Evolutionary conservation across 1,140 invertebrate genomes (phyloP), one percentile per base, ranked within the genome.

Genomic region (Trachymyrmex cornetzi): DNA sequence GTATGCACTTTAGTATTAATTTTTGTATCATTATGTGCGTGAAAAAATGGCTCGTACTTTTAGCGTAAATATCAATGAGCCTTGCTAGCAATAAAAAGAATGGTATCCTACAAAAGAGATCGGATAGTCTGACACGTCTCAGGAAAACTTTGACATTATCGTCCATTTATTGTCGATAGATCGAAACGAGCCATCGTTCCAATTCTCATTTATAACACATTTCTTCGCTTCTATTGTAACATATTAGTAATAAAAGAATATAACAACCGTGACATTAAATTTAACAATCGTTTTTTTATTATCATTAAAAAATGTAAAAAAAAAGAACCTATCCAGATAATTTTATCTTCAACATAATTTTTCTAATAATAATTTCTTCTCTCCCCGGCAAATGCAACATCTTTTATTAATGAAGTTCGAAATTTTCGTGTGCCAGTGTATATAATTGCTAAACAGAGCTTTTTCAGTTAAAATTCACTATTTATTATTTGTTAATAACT

Each of bases 71-170:
- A 67, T 11, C 34, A 67, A 67, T 67, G 64, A 38, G 4, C 22
- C 9, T 66, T 44, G n/a, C 34, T 67, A 22, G n/a, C 64, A 67
- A 67, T 44, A 67, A 67, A 67, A 67, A 67, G 64, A 67, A 67
- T 22, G 22, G n/a, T n/a, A 44, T 67, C n/a, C n/a, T 44, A 22
- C 34, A 67, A 44, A 44, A 44, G 30, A 66, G 64, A 38, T 66
- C 30, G 30, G 64, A n/a, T 30, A 64, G 19, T 38, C 9, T 66
- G 64, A 66, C 34, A 67, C 34, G 11, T 63, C 2, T 22, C 34
- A 67, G 34, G n/a, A 3, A 44, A 44, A 67, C n/a, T 34, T 19
- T 44, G 64, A 12, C 64, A 67, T 67, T 44, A 67, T 67, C 27
- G 27, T 34, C 11, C 34, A 2, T 67, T 67, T 38, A 66, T n/a